phyloP scores from a whole-genome alignment of 2,113 vertebrate genomes.

The Oxyruncus cristatus region DNA sequence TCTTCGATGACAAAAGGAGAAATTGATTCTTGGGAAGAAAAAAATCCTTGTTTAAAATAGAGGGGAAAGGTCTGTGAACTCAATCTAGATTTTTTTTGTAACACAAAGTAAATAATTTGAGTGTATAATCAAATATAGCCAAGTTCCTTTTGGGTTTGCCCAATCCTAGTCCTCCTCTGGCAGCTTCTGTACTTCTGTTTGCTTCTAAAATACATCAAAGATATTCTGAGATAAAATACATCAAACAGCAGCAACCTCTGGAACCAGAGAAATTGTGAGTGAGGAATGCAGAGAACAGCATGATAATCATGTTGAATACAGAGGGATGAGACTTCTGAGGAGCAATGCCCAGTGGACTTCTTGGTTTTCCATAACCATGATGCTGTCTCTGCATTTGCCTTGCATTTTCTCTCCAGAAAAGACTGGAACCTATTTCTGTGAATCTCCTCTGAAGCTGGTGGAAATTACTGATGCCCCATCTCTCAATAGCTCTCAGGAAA shows the following conservation, averaged over 20 bases:
- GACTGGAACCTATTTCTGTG: background rate
- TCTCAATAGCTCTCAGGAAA: background rate
- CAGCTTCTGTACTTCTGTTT: background rate
- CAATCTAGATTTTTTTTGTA: background rate
- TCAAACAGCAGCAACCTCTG: background rate
- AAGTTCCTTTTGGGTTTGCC: background rate
- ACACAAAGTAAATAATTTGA: conserved; percentile 38
- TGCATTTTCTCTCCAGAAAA: background rate
- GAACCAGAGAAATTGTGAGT: background rate
- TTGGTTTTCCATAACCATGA: background rate
- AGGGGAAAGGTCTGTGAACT: conserved; percentile 12
- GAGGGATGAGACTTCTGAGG: background rate
- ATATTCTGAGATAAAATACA: conserved; percentile 15
- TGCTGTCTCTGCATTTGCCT: background rate
- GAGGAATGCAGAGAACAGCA: background rate
- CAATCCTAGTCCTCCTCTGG: background rate
- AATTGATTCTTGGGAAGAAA: background rate
- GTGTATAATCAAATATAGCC: background rate
- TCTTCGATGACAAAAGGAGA: background rate
- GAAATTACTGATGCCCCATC: background rate
- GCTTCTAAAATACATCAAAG: conserved; percentile 52
- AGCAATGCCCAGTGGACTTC: background rate
- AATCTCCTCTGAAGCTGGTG: background rate
- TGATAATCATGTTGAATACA: background rate
- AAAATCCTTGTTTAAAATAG: background rate